phyloP scores from a whole-genome alignment of 2,797 vertebrate species.

The Malacoraja senta region DNA sequence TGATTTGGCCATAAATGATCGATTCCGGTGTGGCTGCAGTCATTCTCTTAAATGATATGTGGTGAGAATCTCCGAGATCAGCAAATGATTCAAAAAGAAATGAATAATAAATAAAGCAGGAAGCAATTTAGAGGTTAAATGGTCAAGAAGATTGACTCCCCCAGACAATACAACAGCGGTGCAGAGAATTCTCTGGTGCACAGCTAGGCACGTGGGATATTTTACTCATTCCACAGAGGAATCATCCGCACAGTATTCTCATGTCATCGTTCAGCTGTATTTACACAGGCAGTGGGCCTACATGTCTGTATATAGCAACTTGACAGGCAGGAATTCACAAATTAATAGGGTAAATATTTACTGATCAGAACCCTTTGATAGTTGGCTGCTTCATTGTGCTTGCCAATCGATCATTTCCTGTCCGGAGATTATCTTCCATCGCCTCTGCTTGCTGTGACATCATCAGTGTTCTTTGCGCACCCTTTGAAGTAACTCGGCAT shows the following conservation, averaged over 20 bases:
- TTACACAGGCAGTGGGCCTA: constrained; percentile 23
- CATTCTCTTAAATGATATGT: neutral
- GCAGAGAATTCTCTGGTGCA: constrained; percentile 11
- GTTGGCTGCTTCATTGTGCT: constrained; percentile 30
- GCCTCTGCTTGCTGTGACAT: constrained; percentile 12
- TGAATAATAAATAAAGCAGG: constrained; percentile 21
- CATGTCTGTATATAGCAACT: constrained; percentile 30
- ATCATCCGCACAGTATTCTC: constrained; percentile 26
- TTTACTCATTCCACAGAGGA: constrained; percentile 2
- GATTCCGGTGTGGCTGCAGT: neutral
- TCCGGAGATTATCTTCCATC: constrained; percentile 32
- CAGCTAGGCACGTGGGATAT: neutral
- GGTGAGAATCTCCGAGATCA: neutral
- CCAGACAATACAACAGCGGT: neutral
- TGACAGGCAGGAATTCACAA: constrained; percentile 32
- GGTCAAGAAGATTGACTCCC: constrained; percentile 16
- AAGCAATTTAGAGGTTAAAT: constrained; percentile 29
- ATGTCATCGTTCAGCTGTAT: constrained; percentile 27
- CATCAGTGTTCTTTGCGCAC: constrained; percentile 29
- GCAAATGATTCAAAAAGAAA: constrained; percentile 24
- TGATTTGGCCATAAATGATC: neutral
- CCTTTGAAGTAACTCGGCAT: constrained; percentile 26
- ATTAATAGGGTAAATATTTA: constrained; percentile 34
- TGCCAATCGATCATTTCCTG: constrained; percentile 34
- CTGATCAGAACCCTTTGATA: constrained; percentile 25